phyloP scores from a whole-genome alignment of 1,140 invertebrate genomes.

The Psix sp. region DNA sequence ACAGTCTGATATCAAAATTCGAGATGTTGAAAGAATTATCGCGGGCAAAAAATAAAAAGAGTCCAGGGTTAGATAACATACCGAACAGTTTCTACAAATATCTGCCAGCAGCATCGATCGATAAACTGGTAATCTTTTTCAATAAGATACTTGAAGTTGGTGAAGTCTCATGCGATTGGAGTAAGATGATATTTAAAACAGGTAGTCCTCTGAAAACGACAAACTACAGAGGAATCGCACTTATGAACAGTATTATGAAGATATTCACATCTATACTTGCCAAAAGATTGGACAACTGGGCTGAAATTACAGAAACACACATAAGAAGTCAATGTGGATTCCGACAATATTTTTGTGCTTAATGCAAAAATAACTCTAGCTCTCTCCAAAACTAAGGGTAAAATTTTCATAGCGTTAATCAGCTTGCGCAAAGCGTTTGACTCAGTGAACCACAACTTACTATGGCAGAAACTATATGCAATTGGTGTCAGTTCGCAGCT shows the following conservation, averaged over 20 bases:
- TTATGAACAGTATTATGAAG: conserved; percentile 21
- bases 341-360: conserved; percentile 45
- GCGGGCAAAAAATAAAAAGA: neutral
- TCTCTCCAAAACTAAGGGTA: conserved; percentile 18
- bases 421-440: conserved; percentile 44
- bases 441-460: conserved; percentile 25
- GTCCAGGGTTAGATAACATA: neutral
- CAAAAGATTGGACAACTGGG: conserved; percentile 10
- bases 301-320: conserved; percentile 2
- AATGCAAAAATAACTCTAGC: too few species aligned
- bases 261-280: conserved; percentile 33
- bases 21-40: too few species aligned
- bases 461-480: conserved; percentile 27
- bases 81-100: conserved; percentile 1
- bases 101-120: neutral
- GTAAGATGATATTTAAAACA: conserved; percentile 37
- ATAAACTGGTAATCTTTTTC: neutral
- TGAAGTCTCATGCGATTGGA: neutral
- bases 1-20: too few species aligned
- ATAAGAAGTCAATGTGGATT: conserved; percentile 36
- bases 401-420: conserved; percentile 20
- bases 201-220: conserved; percentile 18
- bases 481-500: conserved; percentile 29
- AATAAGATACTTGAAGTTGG: neutral
- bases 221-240: conserved; percentile 41